Base-by-base conservation (phyloP, 2,888 invertebrate species). In the Chaetogeoica ovagalla region DNA sequence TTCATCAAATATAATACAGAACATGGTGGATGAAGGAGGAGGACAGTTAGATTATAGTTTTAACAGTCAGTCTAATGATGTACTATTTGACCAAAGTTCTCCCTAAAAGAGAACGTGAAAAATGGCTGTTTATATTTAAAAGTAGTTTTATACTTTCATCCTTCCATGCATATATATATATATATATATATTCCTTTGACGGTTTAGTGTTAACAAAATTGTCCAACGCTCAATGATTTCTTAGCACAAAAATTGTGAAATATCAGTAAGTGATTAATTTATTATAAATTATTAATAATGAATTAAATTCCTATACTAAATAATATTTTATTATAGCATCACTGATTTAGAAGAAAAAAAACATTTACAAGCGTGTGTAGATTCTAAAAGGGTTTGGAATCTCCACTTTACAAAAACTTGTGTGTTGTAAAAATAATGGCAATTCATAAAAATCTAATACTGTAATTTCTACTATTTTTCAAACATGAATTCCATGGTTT, bases 1-100 rank as follows among this genome's bases (percentile, higher is more conserved):
- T 79, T 79, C 79, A 21, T 71, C 79, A 63, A 79, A 65, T 71
- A 71, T 79, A 65, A 65, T 71, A 15, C 79, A 79, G 23, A 79
- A 79, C 39, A 79, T 79, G 71, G 71, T 71, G 19, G 63, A 79
- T 13, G 79, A 79, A 11, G 79, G 79, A 23, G 79, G 71, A 71
- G 79, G 71, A 71, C 79, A 79, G 5, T n/a, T 71, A 43, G 71
- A 79, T 57, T 79, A 57, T 23, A 43, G 62, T 43, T 79, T 19
- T 65, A 71, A 57, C 13, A 70, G 65, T 70, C 69, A 69, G 37
- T 63, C 71, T 19, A 71, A 63, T 71, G 62, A 70, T 65, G 57
- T 71, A 65, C 23, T 63, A 57, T 79, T 70, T 57, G 71, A 79
- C 17, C 71, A 79, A 71, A 71, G 57, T 79, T 71, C 70, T 21